These are phyloP conservation scores for Canis aureus DNA, from an alignment of 2,113 vertebrate genomes.

Conservation along the genomic window DNA sequence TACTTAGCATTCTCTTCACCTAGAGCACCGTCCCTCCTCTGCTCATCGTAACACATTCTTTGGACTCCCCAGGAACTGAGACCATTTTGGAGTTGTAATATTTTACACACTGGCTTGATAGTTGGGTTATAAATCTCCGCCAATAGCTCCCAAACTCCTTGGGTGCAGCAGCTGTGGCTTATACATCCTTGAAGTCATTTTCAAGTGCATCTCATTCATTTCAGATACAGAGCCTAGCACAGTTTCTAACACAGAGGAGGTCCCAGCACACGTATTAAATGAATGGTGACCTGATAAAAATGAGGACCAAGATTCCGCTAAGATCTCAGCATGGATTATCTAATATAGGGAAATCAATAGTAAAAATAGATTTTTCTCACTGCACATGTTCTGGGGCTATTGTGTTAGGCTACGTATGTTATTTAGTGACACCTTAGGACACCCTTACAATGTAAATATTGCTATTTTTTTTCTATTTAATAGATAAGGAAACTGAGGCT, in stretches of 20 bases:
- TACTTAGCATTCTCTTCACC: background rate
- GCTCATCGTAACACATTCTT: fast-evolving
- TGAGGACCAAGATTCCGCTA: background rate
- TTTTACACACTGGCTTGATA: background rate
- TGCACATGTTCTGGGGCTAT: background rate
- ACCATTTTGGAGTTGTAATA: background rate
- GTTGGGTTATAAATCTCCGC: background rate
- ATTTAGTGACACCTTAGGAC: background rate
- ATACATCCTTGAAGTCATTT: background rate
- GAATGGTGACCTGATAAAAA: background rate
- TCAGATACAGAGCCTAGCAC: background rate
- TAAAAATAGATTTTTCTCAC: background rate
- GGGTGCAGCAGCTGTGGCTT: background rate
- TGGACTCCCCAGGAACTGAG: background rate
- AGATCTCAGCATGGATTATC: background rate
- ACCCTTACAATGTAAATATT: background rate
- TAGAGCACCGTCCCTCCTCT: background rate
- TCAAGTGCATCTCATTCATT: background rate
- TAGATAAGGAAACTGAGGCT: background rate
- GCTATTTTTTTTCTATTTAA: background rate
- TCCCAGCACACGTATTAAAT: background rate
- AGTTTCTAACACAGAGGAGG: background rate
- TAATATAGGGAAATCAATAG: background rate
- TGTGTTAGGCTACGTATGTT: background rate
- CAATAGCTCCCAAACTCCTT: background rate